Evolutionary conservation across 2,113 vertebrate species (phyloP).

Genomic region (Menidia beryllina): DNA sequence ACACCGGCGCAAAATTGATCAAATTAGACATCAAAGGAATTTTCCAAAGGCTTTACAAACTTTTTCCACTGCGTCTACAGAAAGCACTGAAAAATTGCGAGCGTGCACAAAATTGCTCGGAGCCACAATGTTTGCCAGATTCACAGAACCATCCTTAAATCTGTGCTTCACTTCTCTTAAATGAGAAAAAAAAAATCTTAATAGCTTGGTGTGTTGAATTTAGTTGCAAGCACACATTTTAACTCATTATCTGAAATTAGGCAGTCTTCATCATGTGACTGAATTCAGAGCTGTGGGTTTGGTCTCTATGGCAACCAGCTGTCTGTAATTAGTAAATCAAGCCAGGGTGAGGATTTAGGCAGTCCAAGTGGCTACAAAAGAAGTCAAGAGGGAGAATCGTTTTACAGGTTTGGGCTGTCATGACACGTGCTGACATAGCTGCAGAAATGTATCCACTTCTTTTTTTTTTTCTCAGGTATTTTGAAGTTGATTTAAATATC

Average conservation of each 20-base stretch:
- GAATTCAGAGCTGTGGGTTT: conserved; percentile 51
- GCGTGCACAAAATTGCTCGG: neutral
- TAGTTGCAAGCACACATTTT: conserved; percentile 31
- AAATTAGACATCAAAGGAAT: neutral
- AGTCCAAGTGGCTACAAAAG: conserved; percentile 35
- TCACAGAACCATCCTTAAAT: neutral
- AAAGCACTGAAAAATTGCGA: neutral
- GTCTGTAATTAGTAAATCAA: conserved; percentile 74
- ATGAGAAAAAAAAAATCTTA: conserved; percentile 28
- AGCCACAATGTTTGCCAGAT: conserved; percentile 1
- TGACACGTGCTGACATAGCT: conserved; percentile 21
- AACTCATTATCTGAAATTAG: conserved; percentile 60
- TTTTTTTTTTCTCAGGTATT: conserved; percentile 57
- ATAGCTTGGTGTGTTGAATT: conserved; percentile 21
- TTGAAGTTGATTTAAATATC: neutral
- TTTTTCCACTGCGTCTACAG: neutral
- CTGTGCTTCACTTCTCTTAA: conserved; percentile 12
- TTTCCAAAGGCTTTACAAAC: neutral
- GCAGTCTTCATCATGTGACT: conserved; percentile 57
- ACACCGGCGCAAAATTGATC: conserved; percentile 9
- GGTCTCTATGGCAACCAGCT: conserved; percentile 73
- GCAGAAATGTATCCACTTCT: conserved; percentile 35
- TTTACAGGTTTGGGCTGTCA: conserved; percentile 10
- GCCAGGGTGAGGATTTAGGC: conserved; percentile 31
- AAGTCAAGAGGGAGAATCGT: conserved; percentile 36